Evolutionary conservation across 37 sponge, comb jelly and placozoan genomes (phyloP), one percentile per base, ranked within the genome.

Genomic region (Amphimedon queenslandica): DNA sequence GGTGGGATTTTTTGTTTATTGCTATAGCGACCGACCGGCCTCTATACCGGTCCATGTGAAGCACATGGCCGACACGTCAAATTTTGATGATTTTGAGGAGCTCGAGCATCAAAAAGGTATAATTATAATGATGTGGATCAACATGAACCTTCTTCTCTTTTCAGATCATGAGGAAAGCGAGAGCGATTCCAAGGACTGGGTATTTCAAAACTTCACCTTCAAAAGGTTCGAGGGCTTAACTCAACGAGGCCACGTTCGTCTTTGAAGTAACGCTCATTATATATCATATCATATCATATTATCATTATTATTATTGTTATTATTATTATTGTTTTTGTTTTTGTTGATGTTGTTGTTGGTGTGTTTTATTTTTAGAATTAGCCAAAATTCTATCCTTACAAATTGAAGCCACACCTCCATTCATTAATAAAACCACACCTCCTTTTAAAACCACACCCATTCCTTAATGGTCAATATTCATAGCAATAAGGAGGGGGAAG

Each of bases 191-290:
- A 90, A 85, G 74, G 98, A 97, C 56, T 97, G 98, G 98, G 94
- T 97, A 3, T 97, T 97, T 60, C 88, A 90, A 84, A 93, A 97
- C 57, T 97, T 89, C 89, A 97, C 98, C 0, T 97, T 93, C 89
- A 97, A 97, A 74, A 74, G 98, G 24, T 97, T 93, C 64, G 98
- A 97, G 68, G 94, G 91, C 0, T 79, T 97, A 37, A 97, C 98
- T 35, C 94, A 93, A 71, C 42, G 94, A 70, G 98, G 94, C 21
- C 82, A 57, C n/a, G 70, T 82, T 4, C 29, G 67, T 25, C 31
- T 80, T 61, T 58, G 65, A 53, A 53, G 67, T 66, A 8, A 34
- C 16, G 55, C 41, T 71, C 23, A 43, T 72, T 27, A 29, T 36
- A 10, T 32, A 32, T 60, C 61, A 60, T 60, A 25, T 6, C 5